Conservation (phyloP, 2,113 vertebrate species). For the Eupsittula cactorum region DNA sequence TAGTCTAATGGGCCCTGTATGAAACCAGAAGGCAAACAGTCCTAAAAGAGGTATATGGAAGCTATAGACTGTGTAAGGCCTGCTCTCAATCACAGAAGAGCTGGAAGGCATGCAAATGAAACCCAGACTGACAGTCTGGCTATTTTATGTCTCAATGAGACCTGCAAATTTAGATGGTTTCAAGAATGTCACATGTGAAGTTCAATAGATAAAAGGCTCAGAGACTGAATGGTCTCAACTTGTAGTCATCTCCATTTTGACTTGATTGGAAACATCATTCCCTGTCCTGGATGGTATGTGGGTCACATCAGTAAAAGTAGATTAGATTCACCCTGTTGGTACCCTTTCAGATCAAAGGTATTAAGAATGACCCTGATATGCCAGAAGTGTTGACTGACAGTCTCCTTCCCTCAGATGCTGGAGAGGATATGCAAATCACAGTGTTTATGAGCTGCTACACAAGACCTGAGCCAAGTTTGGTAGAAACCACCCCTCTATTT, state of each 20-base stretch:
- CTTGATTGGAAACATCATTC: slow-evolving; percentile 5
- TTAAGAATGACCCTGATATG: slow-evolving; percentile 13
- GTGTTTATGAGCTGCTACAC: slow-evolving; percentile 49
- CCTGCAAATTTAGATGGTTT: neutral
- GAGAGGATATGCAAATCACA: slow-evolving; percentile 25
- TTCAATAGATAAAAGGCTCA: neutral
- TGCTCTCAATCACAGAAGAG: neutral
- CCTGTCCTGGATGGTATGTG: neutral
- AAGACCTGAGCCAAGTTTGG: neutral
- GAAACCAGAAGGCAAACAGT: neutral
- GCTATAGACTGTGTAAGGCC: neutral
- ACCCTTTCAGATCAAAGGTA: neutral
- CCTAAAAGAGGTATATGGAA: neutral
- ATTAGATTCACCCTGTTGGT: neutral
- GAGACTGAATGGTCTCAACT: neutral
- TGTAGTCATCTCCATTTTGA: neutral
- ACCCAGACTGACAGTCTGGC: slow-evolving; percentile 10
- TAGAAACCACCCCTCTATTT: neutral
- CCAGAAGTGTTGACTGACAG: slow-evolving; percentile 17
- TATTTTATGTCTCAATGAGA: slow-evolving; percentile 2
- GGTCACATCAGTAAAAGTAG: neutral
- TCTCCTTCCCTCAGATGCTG: neutral
- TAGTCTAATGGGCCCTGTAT: neutral
- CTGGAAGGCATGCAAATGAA: slow-evolving; percentile 16
- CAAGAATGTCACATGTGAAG: neutral